Evolutionary conservation across 2,888 invertebrate species (phyloP), one percentile per base, ranked within the genome.

Genomic region (Philopedon plagiatum): DNA sequence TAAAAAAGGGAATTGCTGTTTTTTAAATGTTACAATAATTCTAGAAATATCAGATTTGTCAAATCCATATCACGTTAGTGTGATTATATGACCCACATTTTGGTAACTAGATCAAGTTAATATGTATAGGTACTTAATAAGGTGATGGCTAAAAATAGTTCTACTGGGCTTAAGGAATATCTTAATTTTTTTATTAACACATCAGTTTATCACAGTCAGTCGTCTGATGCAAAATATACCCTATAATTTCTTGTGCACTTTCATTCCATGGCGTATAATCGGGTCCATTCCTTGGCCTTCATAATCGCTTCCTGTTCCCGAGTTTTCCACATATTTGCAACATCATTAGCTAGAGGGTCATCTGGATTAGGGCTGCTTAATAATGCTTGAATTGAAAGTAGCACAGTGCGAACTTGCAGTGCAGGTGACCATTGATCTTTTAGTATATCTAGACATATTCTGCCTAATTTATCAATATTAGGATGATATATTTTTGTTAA

Each of bases 401-500:
- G 89, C 78, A 99, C 99, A 81, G 99, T 99, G 85, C 99, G 93
- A 80, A 99, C 98, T 90, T 99, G 99, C 83, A 99, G 90, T 41
- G 99, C 99, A 60, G 99, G 99, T 85, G 98, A 98, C 99, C 99
- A 99, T 85, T 95, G 94, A 83, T 95, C 95, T 91, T 99, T 99
- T 80, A 99, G 88, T 86, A 99, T 99, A 87, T 99, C 99, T 87
- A 99, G 88, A 86, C 99, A 99, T 89, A 99, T 99, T 87, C 99
- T 92, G 74, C 99, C 99, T 81, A 99, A 90, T 88, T 98, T 97
- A 89, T 99, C 99, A 86, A 99, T 99, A 88, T 99, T 99, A 82
- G 99, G 99, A 89, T 99, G 99, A 88, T 99, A 99, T 87, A 99
- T 99, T 91, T 98, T 99, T 76, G 99, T 99, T 87, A 99, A 95